Evolutionary conservation across 1,140 invertebrate species (phyloP).

Genomic region (Temnothorax longispinosus): DNA sequence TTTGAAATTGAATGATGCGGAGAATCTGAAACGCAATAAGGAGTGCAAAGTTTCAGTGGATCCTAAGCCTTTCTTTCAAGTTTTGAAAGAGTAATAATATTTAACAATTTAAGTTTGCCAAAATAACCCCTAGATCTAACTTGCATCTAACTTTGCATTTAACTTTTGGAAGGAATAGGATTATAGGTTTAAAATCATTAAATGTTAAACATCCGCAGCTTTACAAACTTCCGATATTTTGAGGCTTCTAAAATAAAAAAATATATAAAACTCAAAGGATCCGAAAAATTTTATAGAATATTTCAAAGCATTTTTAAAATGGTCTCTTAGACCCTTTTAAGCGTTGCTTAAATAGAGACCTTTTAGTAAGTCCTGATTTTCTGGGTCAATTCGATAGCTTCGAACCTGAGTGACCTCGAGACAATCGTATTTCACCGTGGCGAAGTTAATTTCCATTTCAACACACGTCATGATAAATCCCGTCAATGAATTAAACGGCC

Average conservation of each 20-base stretch:
- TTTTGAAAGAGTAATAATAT: not conserved
- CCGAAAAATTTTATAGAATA: not conserved
- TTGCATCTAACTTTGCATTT: not conserved
- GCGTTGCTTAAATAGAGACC: not conserved
- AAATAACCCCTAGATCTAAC: not conserved
- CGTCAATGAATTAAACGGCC: conserved; percentile 42
- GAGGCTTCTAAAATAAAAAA: not conserved
- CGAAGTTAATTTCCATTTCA: conserved; percentile 51
- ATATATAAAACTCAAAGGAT: not conserved
- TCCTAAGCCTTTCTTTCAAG: not conserved
- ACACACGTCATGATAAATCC: conserved; percentile 40
- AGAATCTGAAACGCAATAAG: not conserved
- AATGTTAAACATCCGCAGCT: not conserved
- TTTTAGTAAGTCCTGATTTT: not conserved
- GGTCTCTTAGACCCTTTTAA: too few relatives aligned
- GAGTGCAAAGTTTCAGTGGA: not conserved
- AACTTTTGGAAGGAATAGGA: not conserved
- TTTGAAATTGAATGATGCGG: not conserved
- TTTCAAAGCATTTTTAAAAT: not conserved
- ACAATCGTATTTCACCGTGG: not conserved
- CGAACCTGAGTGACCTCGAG: conserved; percentile 9
- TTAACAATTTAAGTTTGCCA: not conserved
- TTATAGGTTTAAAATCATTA: not conserved
- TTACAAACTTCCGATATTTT: not conserved
- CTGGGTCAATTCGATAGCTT: conserved; percentile 16